phyloP scores from a whole-genome alignment of 2,888 invertebrate genomes.

The Leptinotarsa tumamoca region DNA sequence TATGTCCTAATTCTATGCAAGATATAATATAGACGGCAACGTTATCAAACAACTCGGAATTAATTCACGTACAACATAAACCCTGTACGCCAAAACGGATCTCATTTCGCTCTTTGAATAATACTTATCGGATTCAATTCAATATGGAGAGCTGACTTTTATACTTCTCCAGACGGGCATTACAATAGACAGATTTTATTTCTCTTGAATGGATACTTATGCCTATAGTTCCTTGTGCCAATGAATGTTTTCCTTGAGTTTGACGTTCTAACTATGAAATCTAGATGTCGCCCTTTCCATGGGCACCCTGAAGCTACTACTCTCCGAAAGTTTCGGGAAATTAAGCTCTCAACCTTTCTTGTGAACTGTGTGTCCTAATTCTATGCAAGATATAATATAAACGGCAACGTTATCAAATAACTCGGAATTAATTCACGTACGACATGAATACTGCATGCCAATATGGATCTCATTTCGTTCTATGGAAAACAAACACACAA shows the following conservation, averaged over 20 bases:
- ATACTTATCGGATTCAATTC: too few relatives aligned
- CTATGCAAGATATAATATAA: neutral
- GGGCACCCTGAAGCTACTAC: too few relatives aligned
- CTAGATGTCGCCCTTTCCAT: too few relatives aligned
- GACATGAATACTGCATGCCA: constrained; percentile 13
- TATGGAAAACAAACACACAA: constrained; percentile 11
- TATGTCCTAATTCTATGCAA: neutral
- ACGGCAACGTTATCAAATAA: neutral
- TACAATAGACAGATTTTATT: too few relatives aligned
- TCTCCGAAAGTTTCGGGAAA: too few relatives aligned
- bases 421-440: neutral
- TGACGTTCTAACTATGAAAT: too few relatives aligned
- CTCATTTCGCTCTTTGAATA: neutral
- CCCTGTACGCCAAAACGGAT: neutral
- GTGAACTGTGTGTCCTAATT: neutral
- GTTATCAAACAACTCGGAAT: neutral
- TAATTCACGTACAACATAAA: neutral
- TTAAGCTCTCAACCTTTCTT: too few relatives aligned
- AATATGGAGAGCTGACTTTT: too few relatives aligned
- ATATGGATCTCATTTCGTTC: constrained; percentile 9
- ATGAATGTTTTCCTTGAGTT: too few relatives aligned
- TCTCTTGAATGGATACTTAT: too few relatives aligned
- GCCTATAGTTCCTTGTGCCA: too few relatives aligned
- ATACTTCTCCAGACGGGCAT: too few relatives aligned
- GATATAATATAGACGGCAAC: neutral